phyloP scores from a whole-genome alignment of 35 echinoderm and acorn worm genomes.

The Ptychodera flava region DNA sequence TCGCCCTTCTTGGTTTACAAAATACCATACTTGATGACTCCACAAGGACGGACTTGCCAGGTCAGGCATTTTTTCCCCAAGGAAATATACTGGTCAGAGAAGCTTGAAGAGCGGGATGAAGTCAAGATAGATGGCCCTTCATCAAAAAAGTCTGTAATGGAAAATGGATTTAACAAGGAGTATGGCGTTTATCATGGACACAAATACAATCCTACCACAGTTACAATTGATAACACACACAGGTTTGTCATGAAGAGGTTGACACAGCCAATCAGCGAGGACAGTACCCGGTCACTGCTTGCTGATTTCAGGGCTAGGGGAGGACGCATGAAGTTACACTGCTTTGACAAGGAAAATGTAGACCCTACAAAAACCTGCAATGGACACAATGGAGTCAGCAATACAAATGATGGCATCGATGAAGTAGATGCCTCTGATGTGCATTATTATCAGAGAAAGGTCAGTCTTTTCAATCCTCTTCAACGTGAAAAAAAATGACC shows the following conservation, averaged over 20 bases:
- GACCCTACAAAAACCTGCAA: no score
- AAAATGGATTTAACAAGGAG: background rate
- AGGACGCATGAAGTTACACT: slow-evolving; percentile 26
- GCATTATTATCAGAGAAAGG: no score
- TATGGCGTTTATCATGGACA: background rate
- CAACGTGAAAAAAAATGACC: no score
- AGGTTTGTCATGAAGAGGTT: slow-evolving; percentile 12
- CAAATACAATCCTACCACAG: background rate
- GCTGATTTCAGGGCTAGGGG: slow-evolving; percentile 79
- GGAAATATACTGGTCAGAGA: slow-evolving; percentile 49
- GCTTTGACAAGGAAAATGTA: background rate
- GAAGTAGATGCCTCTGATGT: no score
- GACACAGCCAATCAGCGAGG: slow-evolving; percentile 32
- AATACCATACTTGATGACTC: slow-evolving; percentile 62
- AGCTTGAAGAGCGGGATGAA: slow-evolving; percentile 5
- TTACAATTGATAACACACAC: background rate
- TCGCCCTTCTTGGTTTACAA: slow-evolving; percentile 49
- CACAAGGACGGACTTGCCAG: slow-evolving; percentile 40
- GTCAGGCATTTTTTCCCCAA: slow-evolving; percentile 36
- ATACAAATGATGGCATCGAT: no score
- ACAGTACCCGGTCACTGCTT: slow-evolving; percentile 42
- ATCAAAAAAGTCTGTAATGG: background rate
- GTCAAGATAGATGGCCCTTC: background rate
- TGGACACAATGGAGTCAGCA: no score
- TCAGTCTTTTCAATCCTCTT: no score